These are phyloP conservation scores for Meiosimyza decipiens DNA, from an alignment of 2,888 invertebrate genomes.

Conservation along the genomic window DNA sequence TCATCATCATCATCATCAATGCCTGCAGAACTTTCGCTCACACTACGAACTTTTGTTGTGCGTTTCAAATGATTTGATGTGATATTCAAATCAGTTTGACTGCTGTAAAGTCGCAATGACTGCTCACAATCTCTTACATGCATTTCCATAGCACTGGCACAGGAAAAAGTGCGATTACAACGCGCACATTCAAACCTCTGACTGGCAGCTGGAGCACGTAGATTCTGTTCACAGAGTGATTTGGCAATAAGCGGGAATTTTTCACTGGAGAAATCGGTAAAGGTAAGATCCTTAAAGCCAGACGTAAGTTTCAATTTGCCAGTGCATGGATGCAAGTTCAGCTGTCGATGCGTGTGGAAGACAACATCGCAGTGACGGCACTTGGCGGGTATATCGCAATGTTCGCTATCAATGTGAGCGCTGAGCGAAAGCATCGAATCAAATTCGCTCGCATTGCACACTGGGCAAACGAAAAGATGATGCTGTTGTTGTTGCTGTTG, in stretches of 20 bases:
- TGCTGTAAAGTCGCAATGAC: conserved; percentile 28
- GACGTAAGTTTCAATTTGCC: conserved; percentile 55
- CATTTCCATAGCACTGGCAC: conserved; percentile 74
- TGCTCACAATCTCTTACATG: conserved; percentile 72
- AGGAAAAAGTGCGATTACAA: conserved; percentile 79
- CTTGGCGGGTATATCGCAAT: conserved; percentile 75
- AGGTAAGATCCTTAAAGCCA: conserved; percentile 77
- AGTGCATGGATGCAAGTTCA: conserved; percentile 77
- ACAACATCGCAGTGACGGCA: conserved; percentile 80
- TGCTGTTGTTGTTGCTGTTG: conserved; percentile 33
- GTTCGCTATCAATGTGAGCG: conserved; percentile 74
- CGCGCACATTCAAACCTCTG: conserved; percentile 77
- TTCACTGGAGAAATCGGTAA: conserved; percentile 81
- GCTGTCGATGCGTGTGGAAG: conserved; percentile 78
- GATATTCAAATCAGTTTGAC: conserved; percentile 10
- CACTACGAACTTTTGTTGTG: conserved; percentile 41
- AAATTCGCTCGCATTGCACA: conserved; percentile 74
- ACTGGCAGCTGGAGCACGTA: conserved; percentile 70
- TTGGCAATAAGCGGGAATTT: conserved; percentile 85
- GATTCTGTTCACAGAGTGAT: conserved; percentile 76
- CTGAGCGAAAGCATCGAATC: conserved; percentile 71
- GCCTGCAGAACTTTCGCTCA: conserved; percentile 44
- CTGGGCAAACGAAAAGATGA: conserved; percentile 69
- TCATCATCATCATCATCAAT: conserved; percentile 39
- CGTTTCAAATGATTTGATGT: not conserved